Percentiles rank a stretch among this genome's conserved stretches.
Conservation (phyloP, 2,888 invertebrate genomes). For the Mythimna lalbum region DNA sequence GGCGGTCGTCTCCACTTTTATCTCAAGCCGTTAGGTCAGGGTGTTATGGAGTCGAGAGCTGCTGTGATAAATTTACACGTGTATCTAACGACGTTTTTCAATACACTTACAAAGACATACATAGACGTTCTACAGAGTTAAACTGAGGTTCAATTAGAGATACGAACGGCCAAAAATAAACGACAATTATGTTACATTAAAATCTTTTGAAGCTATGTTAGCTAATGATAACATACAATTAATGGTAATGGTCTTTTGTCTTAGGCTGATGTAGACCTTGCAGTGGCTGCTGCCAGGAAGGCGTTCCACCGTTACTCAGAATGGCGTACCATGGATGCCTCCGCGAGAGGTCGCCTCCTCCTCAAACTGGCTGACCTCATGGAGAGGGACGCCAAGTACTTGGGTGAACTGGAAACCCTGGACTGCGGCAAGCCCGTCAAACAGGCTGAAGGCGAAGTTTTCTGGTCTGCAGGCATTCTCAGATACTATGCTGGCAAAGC, state of each 20-base stretch:
- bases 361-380: constrained; percentile 94
- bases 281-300: constrained; percentile 94
- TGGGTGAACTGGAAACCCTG: constrained; percentile 96
- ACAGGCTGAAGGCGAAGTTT: constrained; percentile 92
- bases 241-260: not conserved
- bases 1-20: no score
- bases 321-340: constrained; percentile 95
- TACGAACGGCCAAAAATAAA: no score
- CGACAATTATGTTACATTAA: no score
- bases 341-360: constrained; percentile 94
- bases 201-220: no score
- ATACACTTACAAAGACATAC: no score
- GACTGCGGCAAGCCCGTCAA: constrained; percentile 98
- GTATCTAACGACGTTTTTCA: no score
- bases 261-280: constrained; percentile 94
- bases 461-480: constrained; percentile 90
- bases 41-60: no score
- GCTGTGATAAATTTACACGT: no score
- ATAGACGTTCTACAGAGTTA: no score
- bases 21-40: no score
- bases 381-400: constrained; percentile 92
- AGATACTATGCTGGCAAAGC: constrained; percentile 98
- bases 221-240: not conserved
- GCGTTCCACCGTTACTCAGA: constrained; percentile 94
- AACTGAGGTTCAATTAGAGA: no score